Evolutionary conservation across 1,140 invertebrate species (phyloP), one percentile per base, ranked within the genome.

Genomic region (Delia radicum): DNA sequence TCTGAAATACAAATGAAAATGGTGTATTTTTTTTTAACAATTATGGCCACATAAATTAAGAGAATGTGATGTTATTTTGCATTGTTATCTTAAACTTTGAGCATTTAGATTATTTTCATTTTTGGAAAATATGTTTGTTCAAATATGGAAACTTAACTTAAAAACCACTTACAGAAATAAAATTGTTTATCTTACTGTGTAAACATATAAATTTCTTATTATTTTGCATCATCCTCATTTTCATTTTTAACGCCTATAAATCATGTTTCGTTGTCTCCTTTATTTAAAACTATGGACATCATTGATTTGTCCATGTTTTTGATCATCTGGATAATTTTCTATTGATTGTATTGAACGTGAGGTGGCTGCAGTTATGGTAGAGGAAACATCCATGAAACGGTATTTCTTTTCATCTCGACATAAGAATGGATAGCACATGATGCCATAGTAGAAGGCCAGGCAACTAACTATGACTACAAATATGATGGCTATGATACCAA

Each of bases 401-500:
- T 91, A 91, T 76, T 89, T 91, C 71, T 88, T 86, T 74, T 89
- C 87, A 74, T 89, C 90, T 75, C 88, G 87, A 78, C 89, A 91
- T 13, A 91, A 76, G 72, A 90, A 86, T 10, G 90, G 90, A 82
- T 91, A 91, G 79, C 90, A 91, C 76, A 91, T 87, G 28, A 90
- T 88, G 76, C 89, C 88, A 78, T 91, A 91, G 80, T 91, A 91
- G 65, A 89, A 87, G 7, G 87, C 87, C 63, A 89, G 85, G n/a
- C 87, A 87, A 13, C 87, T 78, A n/a, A 90, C 77, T 65, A 90
- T 88, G 8, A 89, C 78, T 26, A 85, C 85, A 7, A 91, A 82
- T 77, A 90, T 87, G 21, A 91, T 80, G 26, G 87, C 82, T 24
- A 91, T 87, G 27, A 91, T 87, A 31, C 90, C 89, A 87, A 90